Conservation (phyloP, 2,113 vertebrate species). For the Hepsetus odoe region DNA sequence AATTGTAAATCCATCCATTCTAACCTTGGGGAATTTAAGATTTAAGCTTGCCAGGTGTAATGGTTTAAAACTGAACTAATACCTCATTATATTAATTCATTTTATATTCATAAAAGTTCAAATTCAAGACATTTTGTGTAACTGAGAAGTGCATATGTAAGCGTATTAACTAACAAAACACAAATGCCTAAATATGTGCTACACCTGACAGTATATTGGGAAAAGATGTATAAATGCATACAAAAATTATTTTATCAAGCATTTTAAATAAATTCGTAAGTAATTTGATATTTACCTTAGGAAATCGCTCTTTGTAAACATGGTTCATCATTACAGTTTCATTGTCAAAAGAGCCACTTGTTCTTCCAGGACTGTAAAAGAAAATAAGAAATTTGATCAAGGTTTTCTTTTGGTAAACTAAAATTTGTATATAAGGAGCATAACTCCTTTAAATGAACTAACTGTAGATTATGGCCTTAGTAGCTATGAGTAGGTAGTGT, state of each 20-base stretch:
- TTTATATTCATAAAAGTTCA: too few relatives aligned
- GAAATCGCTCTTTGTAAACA: conserved; percentile 96
- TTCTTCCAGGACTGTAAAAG: conserved; percentile 85
- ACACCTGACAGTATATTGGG: too few relatives aligned
- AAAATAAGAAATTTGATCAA: neutral
- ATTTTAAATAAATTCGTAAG: neutral
- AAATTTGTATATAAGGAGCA: neutral
- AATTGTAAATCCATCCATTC: too few relatives aligned
- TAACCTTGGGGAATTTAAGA: too few relatives aligned
- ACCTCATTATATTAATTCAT: too few relatives aligned
- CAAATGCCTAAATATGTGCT: too few relatives aligned
- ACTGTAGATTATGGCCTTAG: neutral
- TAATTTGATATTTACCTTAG: conserved; percentile 80
- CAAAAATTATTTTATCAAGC: neutral
- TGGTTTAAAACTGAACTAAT: too few relatives aligned
- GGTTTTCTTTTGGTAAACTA: neutral
- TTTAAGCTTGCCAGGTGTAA: too few relatives aligned
- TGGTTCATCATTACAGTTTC: conserved; percentile 99
- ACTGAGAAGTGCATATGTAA: too few relatives aligned
- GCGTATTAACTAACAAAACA: too few relatives aligned
- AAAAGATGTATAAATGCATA: too few relatives aligned
- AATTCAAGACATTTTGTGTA: too few relatives aligned
- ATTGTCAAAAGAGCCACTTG: conserved; percentile 87
- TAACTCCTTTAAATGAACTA: neutral
- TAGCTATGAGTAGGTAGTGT: neutral